Percentiles rank a stretch among this genome's conserved stretches.
Evolutionary conservation across 2,797 vertebrate species (phyloP).

Genomic region (Hirundo rustica): DNA sequence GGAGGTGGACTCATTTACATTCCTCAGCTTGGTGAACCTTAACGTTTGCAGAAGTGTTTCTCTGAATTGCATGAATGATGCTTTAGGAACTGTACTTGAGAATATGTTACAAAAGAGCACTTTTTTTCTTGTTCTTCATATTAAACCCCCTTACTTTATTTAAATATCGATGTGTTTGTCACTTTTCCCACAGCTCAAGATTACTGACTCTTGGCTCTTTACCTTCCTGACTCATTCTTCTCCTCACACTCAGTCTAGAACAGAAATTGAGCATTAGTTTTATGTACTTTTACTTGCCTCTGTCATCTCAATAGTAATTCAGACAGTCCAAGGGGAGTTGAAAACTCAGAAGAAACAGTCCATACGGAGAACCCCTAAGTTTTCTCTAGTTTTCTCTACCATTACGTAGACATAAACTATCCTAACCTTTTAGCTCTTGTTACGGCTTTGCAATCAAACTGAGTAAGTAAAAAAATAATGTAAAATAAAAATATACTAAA

Average conservation of each 20-base stretch:
- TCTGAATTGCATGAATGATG: neutral
- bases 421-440: neutral
- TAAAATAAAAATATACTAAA: neutral
- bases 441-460: neutral
- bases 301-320: neutral
- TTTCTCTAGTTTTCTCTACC: neutral
- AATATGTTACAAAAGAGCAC: neutral
- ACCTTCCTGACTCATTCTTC: neutral
- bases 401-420: neutral
- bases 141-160: neutral
- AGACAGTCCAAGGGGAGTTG: neutral
- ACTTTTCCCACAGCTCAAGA: neutral
- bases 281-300: neutral
- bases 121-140: neutral
- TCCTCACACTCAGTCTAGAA: neutral
- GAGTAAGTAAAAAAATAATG: neutral
- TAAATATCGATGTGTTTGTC: neutral
- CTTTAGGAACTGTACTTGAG: neutral
- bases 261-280: neutral
- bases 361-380: neutral
- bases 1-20: neutral
- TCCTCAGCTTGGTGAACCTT: neutral
- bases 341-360: neutral
- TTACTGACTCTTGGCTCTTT: neutral
- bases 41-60: constrained; percentile 16